These are phyloP conservation scores for Laupala kohalensis DNA, from an alignment of 1,140 invertebrate species.

Conservation along the genomic window DNA sequence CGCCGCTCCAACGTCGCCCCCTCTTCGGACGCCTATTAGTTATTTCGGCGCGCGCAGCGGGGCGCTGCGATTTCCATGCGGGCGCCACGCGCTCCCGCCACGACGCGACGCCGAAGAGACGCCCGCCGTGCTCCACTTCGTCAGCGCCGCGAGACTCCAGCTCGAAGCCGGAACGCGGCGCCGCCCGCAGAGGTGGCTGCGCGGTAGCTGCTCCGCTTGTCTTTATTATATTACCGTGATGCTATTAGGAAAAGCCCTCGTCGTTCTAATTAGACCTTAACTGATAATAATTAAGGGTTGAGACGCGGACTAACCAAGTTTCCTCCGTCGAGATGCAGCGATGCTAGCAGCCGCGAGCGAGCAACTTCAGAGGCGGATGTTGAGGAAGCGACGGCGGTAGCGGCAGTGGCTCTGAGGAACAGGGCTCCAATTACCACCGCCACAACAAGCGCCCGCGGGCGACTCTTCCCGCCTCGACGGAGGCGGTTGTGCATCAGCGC, in stretches of 20 bases:
- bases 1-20: too few relatives aligned
- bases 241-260: background rate
- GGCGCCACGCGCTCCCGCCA: too few relatives aligned
- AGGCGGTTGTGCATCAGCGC: too few relatives aligned
- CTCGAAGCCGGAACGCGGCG: background rate
- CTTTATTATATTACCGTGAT: background rate
- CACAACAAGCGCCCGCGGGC: background rate
- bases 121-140: too few relatives aligned
- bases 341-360: background rate
- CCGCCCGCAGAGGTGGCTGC: too few relatives aligned
- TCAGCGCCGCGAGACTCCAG: background rate
- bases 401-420: background rate
- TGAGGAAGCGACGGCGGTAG: background rate
- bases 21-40: too few relatives aligned
- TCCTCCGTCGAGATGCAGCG: background rate
- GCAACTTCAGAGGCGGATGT: background rate
- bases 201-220: background rate
- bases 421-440: background rate
- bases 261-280: background rate
- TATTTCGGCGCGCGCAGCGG: too few relatives aligned
- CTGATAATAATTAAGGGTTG: background rate
- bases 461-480: background rate
- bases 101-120: too few relatives aligned
- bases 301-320: background rate
- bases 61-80: background rate